These are phyloP conservation scores for Drosophila ironensis DNA, from an alignment of 1,140 invertebrate species.

Conservation along the genomic window DNA sequence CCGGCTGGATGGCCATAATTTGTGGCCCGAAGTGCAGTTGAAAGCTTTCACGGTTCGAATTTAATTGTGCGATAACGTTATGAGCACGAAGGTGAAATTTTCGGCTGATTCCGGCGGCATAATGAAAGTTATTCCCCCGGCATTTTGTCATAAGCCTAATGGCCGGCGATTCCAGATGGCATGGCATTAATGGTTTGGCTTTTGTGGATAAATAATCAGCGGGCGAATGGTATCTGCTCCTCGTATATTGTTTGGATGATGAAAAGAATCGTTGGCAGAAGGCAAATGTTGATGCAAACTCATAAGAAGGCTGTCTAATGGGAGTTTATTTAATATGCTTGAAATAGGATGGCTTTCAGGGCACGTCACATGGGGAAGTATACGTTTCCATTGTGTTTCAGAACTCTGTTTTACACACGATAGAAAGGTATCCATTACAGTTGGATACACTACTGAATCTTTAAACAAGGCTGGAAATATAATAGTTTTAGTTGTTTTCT, in stretches of 20 bases:
- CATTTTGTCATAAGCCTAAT: slow-evolving; percentile 13
- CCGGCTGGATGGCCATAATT: too few relatives aligned
- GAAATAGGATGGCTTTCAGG: too few relatives aligned
- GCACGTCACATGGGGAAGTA: too few relatives aligned
- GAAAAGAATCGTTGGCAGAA: neutral
- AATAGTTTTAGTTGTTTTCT: too few relatives aligned
- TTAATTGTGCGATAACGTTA: slow-evolving; percentile 73
- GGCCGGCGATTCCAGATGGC: slow-evolving; percentile 23
- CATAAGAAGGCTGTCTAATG: neutral
- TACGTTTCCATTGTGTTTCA: neutral
- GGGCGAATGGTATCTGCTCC: neutral
- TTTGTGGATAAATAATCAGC: slow-evolving; percentile 6
- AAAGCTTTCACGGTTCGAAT: slow-evolving; percentile 32
- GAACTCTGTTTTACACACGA: neutral
- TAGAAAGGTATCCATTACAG: too few relatives aligned
- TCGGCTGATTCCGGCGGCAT: slow-evolving; percentile 19
- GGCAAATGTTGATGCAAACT: neutral
- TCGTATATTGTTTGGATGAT: neutral
- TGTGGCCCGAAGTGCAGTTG: slow-evolving; percentile 47
- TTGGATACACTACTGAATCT: too few relatives aligned
- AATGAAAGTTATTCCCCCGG: slow-evolving; percentile 23
- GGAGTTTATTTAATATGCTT: neutral
- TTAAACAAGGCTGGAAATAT: too few relatives aligned
- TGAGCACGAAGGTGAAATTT: slow-evolving; percentile 50
- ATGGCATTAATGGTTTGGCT: slow-evolving; percentile 19